Evolutionary conservation across 2,113 vertebrate genomes (phyloP), one percentile per base, ranked within the genome.

Genomic region (Oncorhynchus kisutch): DNA sequence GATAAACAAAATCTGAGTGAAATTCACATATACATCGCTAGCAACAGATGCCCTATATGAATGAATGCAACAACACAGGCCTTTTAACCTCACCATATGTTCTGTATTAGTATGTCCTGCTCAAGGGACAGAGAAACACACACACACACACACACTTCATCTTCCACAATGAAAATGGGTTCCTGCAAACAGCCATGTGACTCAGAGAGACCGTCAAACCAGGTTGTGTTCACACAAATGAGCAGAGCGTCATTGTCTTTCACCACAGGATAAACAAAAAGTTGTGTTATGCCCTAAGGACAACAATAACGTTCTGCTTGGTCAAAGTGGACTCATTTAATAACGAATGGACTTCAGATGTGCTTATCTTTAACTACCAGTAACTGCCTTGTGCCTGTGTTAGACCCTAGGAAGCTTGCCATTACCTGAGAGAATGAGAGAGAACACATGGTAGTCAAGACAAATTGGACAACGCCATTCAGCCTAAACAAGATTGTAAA

Each of bases 401-500:
- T 18, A 54, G 51, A 54, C 14, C 51, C 16, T 5, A 5, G 59
- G 18, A 62, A 24, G 59, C 3, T 9, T 62, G 49, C 66, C 25
- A 64, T 75, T 45, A 79, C 31, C 70, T 73, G 72, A 74, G 60
- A 76, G 70, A 45, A 45, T 67, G 72, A 79, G 48, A 75, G 48
- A 70, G 24, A 79, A 66, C 54, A 73, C 60, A 71, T 68, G 65
- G 68, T 51, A 64, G 22, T 12, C 65, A 67, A 71, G 57, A 64
- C 67, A 39, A 70, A 68, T 71, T 66, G 62, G 54, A 79, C 72
- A 60, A 39, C 11, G 14, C 6, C 11, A 60, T 25, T 39, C 65
- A 68, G 66, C 78, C 78, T 76, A 85, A 85, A 82, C 75, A 72
- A 73, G 75, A 74, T 62, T 71, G 67, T 79, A 81, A 78, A 81